Percentiles rank a stretch among this genome's conserved stretches.
phyloP scores from a whole-genome alignment of 2,797 vertebrate species.

The Aratinga solstitialis region DNA sequence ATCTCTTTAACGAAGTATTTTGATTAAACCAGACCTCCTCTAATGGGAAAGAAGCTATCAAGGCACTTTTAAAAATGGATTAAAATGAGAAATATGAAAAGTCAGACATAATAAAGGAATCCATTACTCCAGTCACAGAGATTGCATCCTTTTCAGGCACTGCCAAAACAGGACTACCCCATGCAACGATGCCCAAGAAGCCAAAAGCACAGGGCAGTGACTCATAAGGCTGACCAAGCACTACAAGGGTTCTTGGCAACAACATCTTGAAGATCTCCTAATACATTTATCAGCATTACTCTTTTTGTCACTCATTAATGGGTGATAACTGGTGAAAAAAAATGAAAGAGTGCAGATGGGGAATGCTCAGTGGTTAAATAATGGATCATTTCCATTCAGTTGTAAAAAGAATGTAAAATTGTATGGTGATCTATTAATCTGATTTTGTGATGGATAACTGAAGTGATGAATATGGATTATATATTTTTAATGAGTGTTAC shows the following conservation, averaged over 20 bases:
- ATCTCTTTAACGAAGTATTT: neutral
- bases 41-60: neutral
- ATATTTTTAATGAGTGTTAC: constrained; percentile 56
- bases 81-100: constrained; percentile 10
- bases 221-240: neutral
- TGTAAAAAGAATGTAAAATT: constrained; percentile 65
- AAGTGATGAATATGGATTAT: constrained; percentile 55
- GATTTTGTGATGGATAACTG: constrained; percentile 50
- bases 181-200: neutral
- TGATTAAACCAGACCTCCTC: neutral
- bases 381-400: constrained; percentile 38
- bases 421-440: constrained; percentile 39
- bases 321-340: neutral
- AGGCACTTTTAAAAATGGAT: neutral
- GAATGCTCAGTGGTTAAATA: constrained; percentile 33
- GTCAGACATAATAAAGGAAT: neutral
- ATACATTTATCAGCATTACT: neutral
- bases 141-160: neutral
- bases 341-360: neutral
- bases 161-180: neutral
- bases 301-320: neutral
- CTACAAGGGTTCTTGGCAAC: neutral
- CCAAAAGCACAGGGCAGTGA: neutral
- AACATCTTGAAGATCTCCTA: neutral
- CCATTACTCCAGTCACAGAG: neutral